Evolutionary conservation across 2,113 vertebrate genomes (phyloP).

Genomic region (Tympanuchus pallidicinctus): DNA sequence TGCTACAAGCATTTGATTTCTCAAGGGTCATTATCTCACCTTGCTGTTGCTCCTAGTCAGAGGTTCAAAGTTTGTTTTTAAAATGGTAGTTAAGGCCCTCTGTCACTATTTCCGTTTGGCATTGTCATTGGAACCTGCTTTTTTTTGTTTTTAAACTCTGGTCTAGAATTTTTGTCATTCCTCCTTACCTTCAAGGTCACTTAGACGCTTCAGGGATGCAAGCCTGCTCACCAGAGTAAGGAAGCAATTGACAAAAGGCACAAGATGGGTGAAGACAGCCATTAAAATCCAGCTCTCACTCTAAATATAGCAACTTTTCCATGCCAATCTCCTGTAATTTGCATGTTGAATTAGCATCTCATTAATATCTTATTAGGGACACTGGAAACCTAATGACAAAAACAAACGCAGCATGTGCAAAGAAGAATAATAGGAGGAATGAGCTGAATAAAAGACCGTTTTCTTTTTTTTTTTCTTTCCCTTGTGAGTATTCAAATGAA

Average conservation of each 20-base stretch:
- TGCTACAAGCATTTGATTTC: background rate
- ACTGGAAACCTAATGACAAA: conserved; percentile 69
- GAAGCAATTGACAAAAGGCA: conserved; percentile 49
- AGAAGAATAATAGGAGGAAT: conserved; percentile 39
- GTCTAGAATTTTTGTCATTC: conserved; percentile 2
- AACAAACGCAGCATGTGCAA: conserved; percentile 61
- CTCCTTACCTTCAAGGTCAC: conserved; percentile 46
- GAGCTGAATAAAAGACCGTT: conserved; percentile 24
- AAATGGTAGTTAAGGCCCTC: background rate
- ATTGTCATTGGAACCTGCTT: background rate
- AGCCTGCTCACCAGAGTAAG: conserved; percentile 15
- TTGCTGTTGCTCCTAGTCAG: background rate
- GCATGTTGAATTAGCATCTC: conserved; percentile 73
- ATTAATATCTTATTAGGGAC: conserved; percentile 72
- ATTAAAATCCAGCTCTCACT: conserved; percentile 56
- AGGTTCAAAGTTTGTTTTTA: background rate
- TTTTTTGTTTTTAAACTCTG: background rate
- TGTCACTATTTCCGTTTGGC: background rate
- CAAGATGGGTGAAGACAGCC: conserved; percentile 59
- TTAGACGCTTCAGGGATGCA: background rate
- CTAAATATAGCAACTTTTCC: conserved; percentile 69
- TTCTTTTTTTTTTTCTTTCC: background rate
- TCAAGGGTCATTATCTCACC: background rate
- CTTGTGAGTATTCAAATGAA: conserved; percentile 40
- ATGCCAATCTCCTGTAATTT: conserved; percentile 71